Base-by-base conservation (phyloP, 2,888 invertebrate genomes). In the Tachystola acroxantha region DNA sequence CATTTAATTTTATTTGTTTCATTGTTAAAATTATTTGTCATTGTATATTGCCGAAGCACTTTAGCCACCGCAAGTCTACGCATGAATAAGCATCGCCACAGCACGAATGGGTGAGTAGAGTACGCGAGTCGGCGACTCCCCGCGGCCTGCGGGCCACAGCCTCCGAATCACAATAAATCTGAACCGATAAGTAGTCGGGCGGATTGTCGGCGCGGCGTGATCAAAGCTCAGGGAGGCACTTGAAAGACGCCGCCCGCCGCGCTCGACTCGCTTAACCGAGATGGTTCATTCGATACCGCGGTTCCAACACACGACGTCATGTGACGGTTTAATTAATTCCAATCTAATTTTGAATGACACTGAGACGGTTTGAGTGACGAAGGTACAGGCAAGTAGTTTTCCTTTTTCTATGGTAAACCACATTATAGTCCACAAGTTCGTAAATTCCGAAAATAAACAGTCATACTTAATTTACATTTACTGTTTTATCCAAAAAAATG, bases 141-240 rank as follows among this genome's bases (percentile, higher is more conserved):
- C 66, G 66, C 62, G 57, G 65, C 57, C 24, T n/a, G 24, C 9
- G n/a, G 24, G 24, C 48, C 71, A 59, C 73, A 75, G 78, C 72
- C 73, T 78, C 79, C 75, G 66, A 81, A 80, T 80, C 82, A 85
- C 84, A 82, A 85, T 86, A 86, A 86, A 86, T 86, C 85, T 78
- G 81, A 79, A 68, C 77, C 84, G 85, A 86, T 86, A 86, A 86
- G 85, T 84, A 84, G 84, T 73, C 76, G 71, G 68, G 67, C 73
- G 77, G 82, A 79, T 82, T 74, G 85, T 77, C 81, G 85, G 82
- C 71, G 73, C 78, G 79, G 81, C 66, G 58, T 64, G 81, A 79
- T 85, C 85, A 86, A 86, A 85, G 81, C 63, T 60, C 67, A 63
- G 73, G 75, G 74, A 70, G 69, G 64, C 61, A 81, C 76, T 75